Conservation (phyloP, 1,140 invertebrate species). For the Drosophila ohnishii region DNA sequence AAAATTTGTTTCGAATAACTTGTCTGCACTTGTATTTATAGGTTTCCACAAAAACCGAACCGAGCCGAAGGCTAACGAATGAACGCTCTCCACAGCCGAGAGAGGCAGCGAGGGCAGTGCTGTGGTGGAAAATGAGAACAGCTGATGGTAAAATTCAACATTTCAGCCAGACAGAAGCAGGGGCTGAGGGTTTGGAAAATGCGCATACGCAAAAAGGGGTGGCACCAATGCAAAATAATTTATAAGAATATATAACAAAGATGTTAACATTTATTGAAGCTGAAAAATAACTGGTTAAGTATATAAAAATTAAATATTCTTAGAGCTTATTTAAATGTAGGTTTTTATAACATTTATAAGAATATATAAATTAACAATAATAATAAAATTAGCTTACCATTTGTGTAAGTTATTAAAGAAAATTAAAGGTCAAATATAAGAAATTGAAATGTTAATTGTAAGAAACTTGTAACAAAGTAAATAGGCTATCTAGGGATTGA, state of each 20-base stretch:
- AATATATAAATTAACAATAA: too few species aligned
- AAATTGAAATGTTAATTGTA: too few species aligned
- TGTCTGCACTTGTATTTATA: slow-evolving; percentile 10
- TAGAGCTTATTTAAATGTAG: too few species aligned
- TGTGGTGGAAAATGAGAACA: slow-evolving; percentile 27
- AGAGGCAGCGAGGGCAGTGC: not conserved
- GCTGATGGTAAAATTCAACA: slow-evolving; percentile 16
- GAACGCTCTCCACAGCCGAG: not conserved
- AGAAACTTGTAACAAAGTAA: too few species aligned
- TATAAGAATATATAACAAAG: not conserved
- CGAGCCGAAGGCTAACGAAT: not conserved
- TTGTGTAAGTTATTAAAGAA: too few species aligned
- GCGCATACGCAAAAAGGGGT: slow-evolving; percentile 2
- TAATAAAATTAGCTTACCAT: too few species aligned
- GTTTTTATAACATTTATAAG: too few species aligned
- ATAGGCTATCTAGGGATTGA: too few species aligned
- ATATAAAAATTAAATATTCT: too few species aligned
- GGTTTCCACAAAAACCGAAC: not conserved
- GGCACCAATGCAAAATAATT: rapidly evolving
- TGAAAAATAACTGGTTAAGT: too few species aligned
- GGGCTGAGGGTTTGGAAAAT: not conserved
- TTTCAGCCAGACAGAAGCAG: not conserved
- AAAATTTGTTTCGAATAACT: not conserved
- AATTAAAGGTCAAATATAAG: too few species aligned
- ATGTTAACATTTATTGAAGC: too few species aligned